Base-by-base conservation (phyloP, 1,140 invertebrate genomes). In the Bradysia coprophila region DNA sequence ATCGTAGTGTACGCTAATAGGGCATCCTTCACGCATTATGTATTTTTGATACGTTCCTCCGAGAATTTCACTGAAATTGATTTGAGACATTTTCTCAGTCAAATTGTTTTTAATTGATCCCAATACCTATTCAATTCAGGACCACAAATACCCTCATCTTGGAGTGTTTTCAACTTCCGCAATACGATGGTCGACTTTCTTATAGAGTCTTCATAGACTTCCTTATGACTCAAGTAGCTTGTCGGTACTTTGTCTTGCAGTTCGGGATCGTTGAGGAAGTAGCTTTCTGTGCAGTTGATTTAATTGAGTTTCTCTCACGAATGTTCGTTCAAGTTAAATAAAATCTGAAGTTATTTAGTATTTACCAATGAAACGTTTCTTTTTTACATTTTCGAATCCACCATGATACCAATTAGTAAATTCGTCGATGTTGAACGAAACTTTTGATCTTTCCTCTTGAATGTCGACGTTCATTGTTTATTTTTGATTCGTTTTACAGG, bases 211-310 rank as follows among this genome's bases (percentile, higher is more conserved):
- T 86, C 79, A 61, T 90, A 89, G 43, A 82, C 73, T 53, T 90
- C 81, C 52, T 86, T 85, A 53, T 90, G 83, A 49, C 80, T 86
- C 43, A 85, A 66, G 56, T 85, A 90, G 43, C 80, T 78, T 8
- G 71, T 56, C 21, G 85, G 82, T 3, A 83, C 59, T 36, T 67
- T 61, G 47, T 86, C 78, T 36, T 68, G 53, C 10, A 89, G 61
- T 4, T 74, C 69, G 1, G 75, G 77, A 64, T 85, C 81, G 20
- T 71, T 71, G 1, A 87, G 56, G 31, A 86, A 81, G 48, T 71
- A 72, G 36, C 76, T 63, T 59, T 86, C 83, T 89, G 54, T n/a
- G n/a, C n/a, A n/a, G n/a, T n/a, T n/a, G n/a, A n/a, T n/a, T 59
- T 0, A 83, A 82, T 50, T 77, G 81, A 4, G 81, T 81, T 61